phyloP scores from a whole-genome alignment of 2,888 invertebrate genomes.

The Celastrina argiolus region DNA sequence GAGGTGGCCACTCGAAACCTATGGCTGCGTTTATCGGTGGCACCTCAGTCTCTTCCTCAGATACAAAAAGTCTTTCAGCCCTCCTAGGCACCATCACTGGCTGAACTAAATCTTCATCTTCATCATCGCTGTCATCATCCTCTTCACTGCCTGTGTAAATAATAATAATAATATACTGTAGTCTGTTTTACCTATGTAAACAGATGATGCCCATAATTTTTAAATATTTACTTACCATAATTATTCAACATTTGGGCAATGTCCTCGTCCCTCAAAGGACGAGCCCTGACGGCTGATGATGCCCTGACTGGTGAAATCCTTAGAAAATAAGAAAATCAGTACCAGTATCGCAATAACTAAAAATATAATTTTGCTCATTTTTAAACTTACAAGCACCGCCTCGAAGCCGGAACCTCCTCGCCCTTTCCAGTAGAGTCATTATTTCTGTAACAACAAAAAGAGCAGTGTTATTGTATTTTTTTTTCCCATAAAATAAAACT shows the following conservation, averaged over 20 bases:
- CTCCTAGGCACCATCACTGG: constrained; percentile 7
- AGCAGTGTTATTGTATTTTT: not conserved
- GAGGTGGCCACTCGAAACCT: constrained; percentile 20
- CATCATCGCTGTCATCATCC: constrained; percentile 25
- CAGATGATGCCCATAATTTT: constrained; percentile 3
- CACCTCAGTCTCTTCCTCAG: constrained; percentile 22
- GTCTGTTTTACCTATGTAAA: constrained; percentile 22
- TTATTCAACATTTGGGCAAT: no score
- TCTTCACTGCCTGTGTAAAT: constrained; percentile 23
- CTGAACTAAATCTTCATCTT: constrained; percentile 22
- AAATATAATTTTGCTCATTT: no score
- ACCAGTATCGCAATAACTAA: no score
- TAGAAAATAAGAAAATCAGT: no score
- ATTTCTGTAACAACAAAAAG: constrained; percentile 19
- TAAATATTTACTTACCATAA: no score
- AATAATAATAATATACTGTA: constrained; percentile 22
- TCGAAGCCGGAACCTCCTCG: constrained; percentile 20
- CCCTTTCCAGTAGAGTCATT: constrained; percentile 16
- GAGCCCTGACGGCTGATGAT: no score
- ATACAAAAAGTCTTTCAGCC: constrained; percentile 16
- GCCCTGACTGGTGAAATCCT: no score
- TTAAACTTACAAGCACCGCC: not conserved
- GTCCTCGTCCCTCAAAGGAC: no score
- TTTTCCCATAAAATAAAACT: no score
- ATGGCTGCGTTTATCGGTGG: constrained; percentile 16